phyloP scores from a whole-genome alignment of 2,888 invertebrate species.

The Poecilobothrus nobilitatus region DNA sequence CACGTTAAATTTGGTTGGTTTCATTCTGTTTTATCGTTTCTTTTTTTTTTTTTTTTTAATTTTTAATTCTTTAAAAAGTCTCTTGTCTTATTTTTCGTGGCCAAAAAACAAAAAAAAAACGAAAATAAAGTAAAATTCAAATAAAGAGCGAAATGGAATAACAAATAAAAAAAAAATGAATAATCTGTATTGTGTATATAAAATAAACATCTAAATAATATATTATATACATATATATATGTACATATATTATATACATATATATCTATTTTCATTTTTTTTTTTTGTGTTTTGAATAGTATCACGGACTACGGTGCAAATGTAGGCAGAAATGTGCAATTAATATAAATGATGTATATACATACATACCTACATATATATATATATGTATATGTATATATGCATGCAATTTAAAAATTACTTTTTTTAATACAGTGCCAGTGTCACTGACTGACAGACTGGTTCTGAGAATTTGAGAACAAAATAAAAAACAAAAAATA shows the following conservation, averaged over 20 bases:
- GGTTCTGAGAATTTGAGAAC: background rate
- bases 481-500: background rate
- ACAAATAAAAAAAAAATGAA: too few relatives aligned
- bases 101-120: background rate
- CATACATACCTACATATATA: background rate
- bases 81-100: constrained; percentile 4
- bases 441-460: constrained; percentile 6
- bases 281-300: background rate
- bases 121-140: background rate
- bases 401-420: background rate
- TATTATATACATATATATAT: too few relatives aligned
- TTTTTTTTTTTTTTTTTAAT: background rate
- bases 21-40: background rate
- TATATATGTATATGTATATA: background rate
- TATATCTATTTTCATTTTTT: background rate
- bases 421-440: background rate
- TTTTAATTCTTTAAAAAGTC: background rate
- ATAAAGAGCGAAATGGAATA: background rate
- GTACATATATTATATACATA: too few relatives aligned
- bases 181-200: too few relatives aligned
- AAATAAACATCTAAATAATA: too few relatives aligned
- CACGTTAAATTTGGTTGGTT: background rate
- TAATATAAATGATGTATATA: background rate
- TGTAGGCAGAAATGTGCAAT: constrained; percentile 3
- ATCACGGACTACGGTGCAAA: background rate